A percentile compares a stretch with the other conserved stretches of the same genome.
These are phyloP conservation scores for Saccostrea echinata DNA, from an alignment of 1,140 invertebrate genomes.

Conservation along the genomic window DNA sequence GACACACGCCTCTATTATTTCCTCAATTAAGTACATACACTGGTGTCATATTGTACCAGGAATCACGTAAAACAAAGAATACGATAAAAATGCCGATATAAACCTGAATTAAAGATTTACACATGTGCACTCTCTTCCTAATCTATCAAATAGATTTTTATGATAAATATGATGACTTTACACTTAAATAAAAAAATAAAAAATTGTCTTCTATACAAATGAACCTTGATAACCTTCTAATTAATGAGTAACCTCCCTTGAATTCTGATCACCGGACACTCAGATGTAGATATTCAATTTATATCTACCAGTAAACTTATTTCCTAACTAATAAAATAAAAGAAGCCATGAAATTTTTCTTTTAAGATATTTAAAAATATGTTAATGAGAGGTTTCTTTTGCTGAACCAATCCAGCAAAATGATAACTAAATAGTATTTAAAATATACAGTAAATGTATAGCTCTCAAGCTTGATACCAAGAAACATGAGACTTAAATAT, in stretches of 20 bases:
- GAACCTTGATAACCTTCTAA: background rate
- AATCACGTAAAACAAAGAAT: background rate
- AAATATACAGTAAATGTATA: background rate
- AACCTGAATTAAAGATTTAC: background rate
- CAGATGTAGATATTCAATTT: too few relatives aligned
- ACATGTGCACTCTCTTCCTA: background rate
- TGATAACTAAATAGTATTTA: too few relatives aligned
- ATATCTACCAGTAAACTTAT: too few relatives aligned
- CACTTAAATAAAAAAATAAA: too few relatives aligned
- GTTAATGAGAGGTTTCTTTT: too few relatives aligned
- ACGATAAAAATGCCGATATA: background rate
- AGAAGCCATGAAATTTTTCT: too few relatives aligned
- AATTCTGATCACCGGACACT: background rate
- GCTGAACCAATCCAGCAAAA: too few relatives aligned
- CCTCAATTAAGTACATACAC: background rate
- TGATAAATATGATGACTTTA: background rate
- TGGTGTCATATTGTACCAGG: background rate
- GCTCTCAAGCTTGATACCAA: background rate
- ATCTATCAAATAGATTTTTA: constrained; percentile 21
- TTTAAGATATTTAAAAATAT: too few relatives aligned
- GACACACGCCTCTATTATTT: constrained; percentile 22
- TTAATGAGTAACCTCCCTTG: background rate
- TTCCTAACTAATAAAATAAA: too few relatives aligned
- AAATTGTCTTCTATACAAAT: too few relatives aligned
- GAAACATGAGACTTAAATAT: constrained; percentile 5